phyloP scores from a whole-genome alignment of 2,888 invertebrate species.

The Xestia sexstrigata region DNA sequence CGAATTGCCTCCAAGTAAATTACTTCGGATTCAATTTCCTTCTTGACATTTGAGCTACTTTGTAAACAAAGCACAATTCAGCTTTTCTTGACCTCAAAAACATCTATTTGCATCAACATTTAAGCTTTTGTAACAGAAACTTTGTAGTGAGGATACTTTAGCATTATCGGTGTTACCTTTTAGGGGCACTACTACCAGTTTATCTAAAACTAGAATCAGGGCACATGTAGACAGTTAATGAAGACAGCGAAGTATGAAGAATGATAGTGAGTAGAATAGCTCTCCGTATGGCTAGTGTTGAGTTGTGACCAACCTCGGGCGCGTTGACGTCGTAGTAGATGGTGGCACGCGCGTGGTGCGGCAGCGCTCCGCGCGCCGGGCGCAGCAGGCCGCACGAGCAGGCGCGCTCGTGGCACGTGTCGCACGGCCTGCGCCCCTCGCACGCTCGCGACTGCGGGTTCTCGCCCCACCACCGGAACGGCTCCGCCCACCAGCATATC shows the following conservation, averaged over 20 bases:
- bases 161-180: not conserved
- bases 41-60: conserved; percentile 36
- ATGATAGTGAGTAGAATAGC: not conserved
- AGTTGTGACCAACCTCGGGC: conserved; percentile 70
- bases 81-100: not conserved
- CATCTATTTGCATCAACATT: not conserved
- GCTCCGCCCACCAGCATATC: conserved; percentile 77
- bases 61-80: conserved; percentile 29
- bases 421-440: conserved; percentile 67
- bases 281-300: not conserved
- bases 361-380: conserved; percentile 74
- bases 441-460: conserved; percentile 66
- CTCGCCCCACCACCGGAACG: conserved; percentile 75
- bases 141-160: not conserved
- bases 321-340: conserved; percentile 74
- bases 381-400: conserved; percentile 76
- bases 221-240: not conserved
- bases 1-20: conserved; percentile 39
- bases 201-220: not conserved
- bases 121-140: not conserved
- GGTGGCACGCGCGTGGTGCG: not conserved
- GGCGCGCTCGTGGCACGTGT: conserved; percentile 68
- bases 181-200: not conserved
- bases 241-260: not conserved
- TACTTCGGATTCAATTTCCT: conserved; percentile 38